Conservation (phyloP, 2,113 vertebrate genomes). For the Cryptomyrus ogoouensis region DNA sequence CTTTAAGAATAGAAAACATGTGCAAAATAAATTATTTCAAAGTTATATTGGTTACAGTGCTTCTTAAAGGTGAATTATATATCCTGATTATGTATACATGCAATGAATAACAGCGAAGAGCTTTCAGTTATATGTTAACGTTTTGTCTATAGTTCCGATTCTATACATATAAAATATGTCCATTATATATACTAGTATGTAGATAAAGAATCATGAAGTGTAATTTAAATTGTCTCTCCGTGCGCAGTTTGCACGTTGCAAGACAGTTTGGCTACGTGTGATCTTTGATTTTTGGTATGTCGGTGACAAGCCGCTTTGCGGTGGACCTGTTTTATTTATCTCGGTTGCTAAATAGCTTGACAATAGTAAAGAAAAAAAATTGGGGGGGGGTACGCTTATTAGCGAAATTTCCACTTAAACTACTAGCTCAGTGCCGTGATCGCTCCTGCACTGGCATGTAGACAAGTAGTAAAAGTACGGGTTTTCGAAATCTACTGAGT, state of each 20-base stretch:
- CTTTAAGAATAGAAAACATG: background rate
- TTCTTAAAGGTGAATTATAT: background rate
- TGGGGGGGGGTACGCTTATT: background rate
- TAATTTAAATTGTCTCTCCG: background rate
- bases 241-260: background rate
- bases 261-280: background rate
- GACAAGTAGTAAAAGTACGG: background rate
- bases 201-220: background rate
- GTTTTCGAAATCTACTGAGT: background rate
- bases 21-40: background rate
- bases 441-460: background rate
- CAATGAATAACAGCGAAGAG: background rate
- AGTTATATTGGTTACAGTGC: background rate
- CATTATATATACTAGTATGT: background rate
- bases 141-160: background rate
- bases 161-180: background rate
- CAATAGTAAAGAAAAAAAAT: background rate
- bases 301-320: background rate
- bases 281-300: background rate
- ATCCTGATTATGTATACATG: background rate
- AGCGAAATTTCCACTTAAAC: background rate
- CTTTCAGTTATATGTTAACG: background rate
- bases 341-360: background rate
- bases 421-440: background rate
- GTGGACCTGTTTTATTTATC: background rate